Base-by-base conservation (phyloP, 1,140 invertebrate species). In the Colletes gigas region DNA sequence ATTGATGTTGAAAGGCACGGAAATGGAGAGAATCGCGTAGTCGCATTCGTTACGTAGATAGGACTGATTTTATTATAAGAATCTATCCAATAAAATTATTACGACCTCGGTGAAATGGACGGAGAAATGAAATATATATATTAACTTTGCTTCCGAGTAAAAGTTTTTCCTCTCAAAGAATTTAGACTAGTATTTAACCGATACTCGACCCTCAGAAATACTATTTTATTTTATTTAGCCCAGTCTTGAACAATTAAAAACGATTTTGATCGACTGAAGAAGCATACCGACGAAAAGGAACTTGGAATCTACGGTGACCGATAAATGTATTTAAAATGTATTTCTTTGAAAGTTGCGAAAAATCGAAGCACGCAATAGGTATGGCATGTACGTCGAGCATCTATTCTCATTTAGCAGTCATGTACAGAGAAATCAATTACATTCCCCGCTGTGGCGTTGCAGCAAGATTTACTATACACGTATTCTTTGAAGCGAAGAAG, bases 371-470 rank as follows among this genome's bases (percentile, higher is more conserved):
- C 41, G 71, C 62, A 54, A 63, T 68, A 75, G 54, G 21, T n/a
- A 19, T 66, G 30, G 21, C 71, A 68, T 52, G 78, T 17, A 9
- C 71, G 62, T 52, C 54, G 60, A 60, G 19, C 71, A 52, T 73
- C 78, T 60, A 79, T 79, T 60, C 63, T 66, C 63, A 59, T 80
- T 80, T 80, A 80, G 47, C 62, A 67, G 41, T 67, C n/a, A 3
- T 41, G 30, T 19, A 73, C 70, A 52, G 62, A 59, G 78, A 80
- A 80, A 80, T 80, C 78, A 80, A 80, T 80, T 74, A 75, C 78
- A 55, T 69, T 69, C 65, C 66, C 55, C 50, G 63, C 41, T 63
- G 74, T 12, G 52, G 74, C 47, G 66, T 41, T 50, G 79, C 66
- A 19, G 47, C 50, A 66, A 82, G 80, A 82, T 82, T 82, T 82